phyloP scores from a whole-genome alignment of 2,113 vertebrate species.

The Cacatua alba region DNA sequence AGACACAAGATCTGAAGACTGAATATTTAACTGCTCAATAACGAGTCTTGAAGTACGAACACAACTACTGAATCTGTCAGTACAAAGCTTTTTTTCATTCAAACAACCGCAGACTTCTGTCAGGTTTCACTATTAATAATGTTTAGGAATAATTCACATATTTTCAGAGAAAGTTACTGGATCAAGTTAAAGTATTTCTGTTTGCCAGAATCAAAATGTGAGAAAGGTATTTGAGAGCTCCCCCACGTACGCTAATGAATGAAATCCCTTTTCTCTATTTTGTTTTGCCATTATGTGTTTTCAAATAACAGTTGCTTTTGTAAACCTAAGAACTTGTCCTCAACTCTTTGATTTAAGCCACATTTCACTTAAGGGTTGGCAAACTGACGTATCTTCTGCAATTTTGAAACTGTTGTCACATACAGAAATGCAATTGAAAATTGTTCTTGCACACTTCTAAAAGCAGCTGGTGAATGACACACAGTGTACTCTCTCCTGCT shows the following conservation, averaged over 20 bases:
- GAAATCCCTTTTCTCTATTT: neutral
- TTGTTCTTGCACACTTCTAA: neutral
- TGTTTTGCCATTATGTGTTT: neutral
- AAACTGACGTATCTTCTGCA: neutral
- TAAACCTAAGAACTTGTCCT: neutral
- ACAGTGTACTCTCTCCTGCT: neutral
- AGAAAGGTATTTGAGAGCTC: neutral
- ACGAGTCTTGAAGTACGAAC: neutral
- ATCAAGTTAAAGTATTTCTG: neutral
- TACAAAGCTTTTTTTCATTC: neutral
- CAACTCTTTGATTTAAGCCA: neutral
- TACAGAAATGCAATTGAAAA: neutral
- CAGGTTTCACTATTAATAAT: neutral
- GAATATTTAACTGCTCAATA: constrained; percentile 1
- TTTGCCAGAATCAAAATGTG: neutral
- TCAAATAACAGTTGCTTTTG: neutral
- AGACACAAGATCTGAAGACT: neutral
- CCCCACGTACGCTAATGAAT: neutral
- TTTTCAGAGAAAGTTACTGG: neutral
- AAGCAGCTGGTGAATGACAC: neutral
- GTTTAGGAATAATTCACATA: neutral
- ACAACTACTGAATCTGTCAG: neutral
- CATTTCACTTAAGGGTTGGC: neutral
- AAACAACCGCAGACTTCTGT: neutral
- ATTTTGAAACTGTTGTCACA: neutral